phyloP scores from a whole-genome alignment of 2,888 invertebrate species.

The Dicycla oo region DNA sequence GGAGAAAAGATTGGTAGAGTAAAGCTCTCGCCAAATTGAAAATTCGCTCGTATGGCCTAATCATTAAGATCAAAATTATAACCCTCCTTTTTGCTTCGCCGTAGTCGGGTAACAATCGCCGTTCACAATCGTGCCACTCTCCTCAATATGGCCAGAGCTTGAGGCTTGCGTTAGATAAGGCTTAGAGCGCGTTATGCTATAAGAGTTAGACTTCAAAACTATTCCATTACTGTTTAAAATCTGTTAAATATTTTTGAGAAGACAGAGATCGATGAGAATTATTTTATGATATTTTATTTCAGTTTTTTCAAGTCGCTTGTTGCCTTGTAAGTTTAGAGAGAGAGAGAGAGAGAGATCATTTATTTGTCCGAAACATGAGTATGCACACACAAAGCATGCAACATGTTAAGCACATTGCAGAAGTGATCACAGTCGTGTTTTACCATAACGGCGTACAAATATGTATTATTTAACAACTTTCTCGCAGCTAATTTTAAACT shows the following conservation, averaged over 20 bases:
- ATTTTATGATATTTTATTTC: background rate
- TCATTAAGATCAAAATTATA: too few species aligned
- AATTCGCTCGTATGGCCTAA: too few species aligned
- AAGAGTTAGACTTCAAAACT: background rate
- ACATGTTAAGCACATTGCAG: too few species aligned
- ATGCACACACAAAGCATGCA: too few species aligned
- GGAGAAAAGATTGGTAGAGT: background rate
- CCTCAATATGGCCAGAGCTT: constrained; percentile 4
- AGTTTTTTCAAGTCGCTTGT: background rate
- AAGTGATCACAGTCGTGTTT: too few species aligned
- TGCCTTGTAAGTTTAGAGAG: background rate
- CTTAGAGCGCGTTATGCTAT: background rate
- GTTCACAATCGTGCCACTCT: background rate
- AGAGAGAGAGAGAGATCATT: too few species aligned
- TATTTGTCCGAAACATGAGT: too few species aligned
- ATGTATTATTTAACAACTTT: too few species aligned
- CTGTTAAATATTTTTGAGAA: background rate
- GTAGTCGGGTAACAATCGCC: too few species aligned
- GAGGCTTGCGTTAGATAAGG: background rate
- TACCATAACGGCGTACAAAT: too few species aligned
- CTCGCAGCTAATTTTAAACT: too few species aligned
- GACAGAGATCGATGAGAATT: background rate
- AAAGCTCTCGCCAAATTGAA: constrained; percentile 3
- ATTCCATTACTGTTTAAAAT: constrained; percentile 43
- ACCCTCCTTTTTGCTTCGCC: too few species aligned